Evolutionary conservation across 1,140 invertebrate genomes (phyloP).

Genomic region (Pemphigus obesinymphae): DNA sequence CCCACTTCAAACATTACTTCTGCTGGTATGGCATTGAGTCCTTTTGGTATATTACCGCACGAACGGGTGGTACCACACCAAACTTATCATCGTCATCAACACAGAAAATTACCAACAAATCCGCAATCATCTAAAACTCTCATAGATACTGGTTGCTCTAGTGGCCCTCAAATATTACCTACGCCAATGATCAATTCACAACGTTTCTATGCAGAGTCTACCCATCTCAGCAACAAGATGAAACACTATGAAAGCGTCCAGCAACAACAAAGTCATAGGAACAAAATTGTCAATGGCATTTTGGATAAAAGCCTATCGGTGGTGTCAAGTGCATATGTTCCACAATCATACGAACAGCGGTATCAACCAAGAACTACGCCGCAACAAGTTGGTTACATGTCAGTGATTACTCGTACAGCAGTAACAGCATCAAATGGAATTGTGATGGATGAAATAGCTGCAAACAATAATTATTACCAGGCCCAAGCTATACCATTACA

Average conservation of each 20-base stretch:
- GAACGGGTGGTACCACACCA: slow-evolving; percentile 2
- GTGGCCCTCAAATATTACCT: not conserved
- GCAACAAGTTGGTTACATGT: slow-evolving; percentile 35
- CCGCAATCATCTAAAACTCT: not conserved
- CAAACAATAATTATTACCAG: slow-evolving; percentile 21
- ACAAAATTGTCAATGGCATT: not conserved
- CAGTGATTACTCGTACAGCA: slow-evolving; percentile 39
- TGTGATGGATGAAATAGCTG: not conserved
- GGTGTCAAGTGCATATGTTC: not conserved
- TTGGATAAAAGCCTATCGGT: not conserved
- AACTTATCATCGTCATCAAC: not conserved
- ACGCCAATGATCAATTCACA: not conserved
- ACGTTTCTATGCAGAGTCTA: not conserved
- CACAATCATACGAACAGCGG: slow-evolving; percentile 10
- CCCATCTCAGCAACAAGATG: not conserved
- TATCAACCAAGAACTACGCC: slow-evolving; percentile 10
- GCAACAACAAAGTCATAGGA: not conserved
- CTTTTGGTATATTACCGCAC: slow-evolving; percentile 37
- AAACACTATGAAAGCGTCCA: not conserved
- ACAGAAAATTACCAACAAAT: not conserved
- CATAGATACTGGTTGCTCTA: not conserved
- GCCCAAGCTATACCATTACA: slow-evolving; percentile 9
- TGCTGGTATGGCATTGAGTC: slow-evolving; percentile 10
- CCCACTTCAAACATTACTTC: not conserved
- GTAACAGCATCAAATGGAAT: not conserved